A percentile compares a stretch with the other conserved stretches of the same genome.
These are phyloP conservation scores for Pygathrix nemaeus DNA, from an alignment of 2,113 vertebrate species.

Conservation along the genomic window DNA sequence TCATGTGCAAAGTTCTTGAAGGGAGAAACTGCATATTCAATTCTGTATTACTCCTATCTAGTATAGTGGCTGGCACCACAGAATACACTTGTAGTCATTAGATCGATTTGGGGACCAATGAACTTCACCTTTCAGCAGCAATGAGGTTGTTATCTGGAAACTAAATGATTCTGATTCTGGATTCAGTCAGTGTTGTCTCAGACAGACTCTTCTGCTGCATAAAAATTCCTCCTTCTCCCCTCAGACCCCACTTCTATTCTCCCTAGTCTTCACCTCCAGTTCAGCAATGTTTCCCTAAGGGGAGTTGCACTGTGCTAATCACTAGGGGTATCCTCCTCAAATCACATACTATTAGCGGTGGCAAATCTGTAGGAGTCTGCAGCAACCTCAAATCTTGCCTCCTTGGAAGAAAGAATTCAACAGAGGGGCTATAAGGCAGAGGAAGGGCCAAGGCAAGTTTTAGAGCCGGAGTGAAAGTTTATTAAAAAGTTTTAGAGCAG, in stretches of 20 bases:
- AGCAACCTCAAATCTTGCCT: no score
- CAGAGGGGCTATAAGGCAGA: no score
- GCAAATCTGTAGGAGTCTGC: no score
- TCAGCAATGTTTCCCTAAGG: background rate
- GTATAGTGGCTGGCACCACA: background rate
- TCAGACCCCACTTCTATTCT: background rate
- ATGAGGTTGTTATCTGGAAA: background rate
- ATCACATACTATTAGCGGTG: background rate
- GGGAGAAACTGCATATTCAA: background rate
- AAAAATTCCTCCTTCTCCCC: background rate
- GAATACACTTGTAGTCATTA: background rate
- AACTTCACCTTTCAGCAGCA: background rate
- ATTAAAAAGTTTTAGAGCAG: no score
- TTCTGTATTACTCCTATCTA: background rate
- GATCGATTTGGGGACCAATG: background rate
- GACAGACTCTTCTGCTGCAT: background rate
- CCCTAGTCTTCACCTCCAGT: background rate
- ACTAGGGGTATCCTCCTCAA: no score
- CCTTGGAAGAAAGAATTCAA: no score
- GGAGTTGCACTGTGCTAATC: background rate
- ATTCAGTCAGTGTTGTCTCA: background rate
- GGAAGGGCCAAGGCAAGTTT: no score
- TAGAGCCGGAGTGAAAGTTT: no score
- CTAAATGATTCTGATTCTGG: background rate
- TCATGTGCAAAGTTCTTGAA: background rate